Conservation (phyloP, 2,888 invertebrate species). For the Tanaodytes sp. region DNA sequence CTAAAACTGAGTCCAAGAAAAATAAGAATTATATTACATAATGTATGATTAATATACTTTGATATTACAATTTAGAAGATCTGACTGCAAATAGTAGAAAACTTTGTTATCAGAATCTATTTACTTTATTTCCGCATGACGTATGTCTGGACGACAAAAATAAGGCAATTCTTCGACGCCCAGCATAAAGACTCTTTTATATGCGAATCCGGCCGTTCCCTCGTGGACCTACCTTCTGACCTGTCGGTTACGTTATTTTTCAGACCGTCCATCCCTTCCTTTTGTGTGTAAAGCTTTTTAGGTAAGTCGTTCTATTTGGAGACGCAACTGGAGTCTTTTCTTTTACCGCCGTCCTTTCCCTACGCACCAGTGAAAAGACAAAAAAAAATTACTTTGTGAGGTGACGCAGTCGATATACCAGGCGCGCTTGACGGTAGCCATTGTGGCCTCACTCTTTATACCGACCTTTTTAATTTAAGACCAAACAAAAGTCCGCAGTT, state of each 20-base stretch:
- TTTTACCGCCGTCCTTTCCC: conserved; percentile 16
- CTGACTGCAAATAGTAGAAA: too few relatives aligned
- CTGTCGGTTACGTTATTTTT: conserved; percentile 46
- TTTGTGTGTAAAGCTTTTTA: conserved; percentile 24
- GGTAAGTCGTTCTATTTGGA: conserved; percentile 33
- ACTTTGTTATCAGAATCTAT: background rate
- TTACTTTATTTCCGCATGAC: conserved; percentile 21
- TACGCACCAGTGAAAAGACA: conserved; percentile 22
- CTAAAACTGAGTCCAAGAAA: too few relatives aligned
- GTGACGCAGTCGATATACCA: conserved; percentile 18
- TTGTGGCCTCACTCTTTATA: conserved; percentile 7
- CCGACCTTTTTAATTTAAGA: conserved; percentile 16
- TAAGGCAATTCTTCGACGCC: conserved; percentile 21
- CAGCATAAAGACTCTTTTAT: conserved; percentile 27
- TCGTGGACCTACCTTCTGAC: conserved; percentile 37
- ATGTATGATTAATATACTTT: too few relatives aligned
- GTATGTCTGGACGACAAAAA: conserved; percentile 23
- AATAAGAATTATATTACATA: too few relatives aligned
- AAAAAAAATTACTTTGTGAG: conserved; percentile 21
- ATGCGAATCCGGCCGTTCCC: conserved; percentile 29
- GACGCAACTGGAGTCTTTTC: conserved; percentile 25
- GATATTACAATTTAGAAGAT: too few relatives aligned
- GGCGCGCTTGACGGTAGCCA: background rate
- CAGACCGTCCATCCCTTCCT: conserved; percentile 29
- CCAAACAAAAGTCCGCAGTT: background rate